Conservation (phyloP, 2,113 vertebrate genomes). For the Podilymbus podiceps region DNA sequence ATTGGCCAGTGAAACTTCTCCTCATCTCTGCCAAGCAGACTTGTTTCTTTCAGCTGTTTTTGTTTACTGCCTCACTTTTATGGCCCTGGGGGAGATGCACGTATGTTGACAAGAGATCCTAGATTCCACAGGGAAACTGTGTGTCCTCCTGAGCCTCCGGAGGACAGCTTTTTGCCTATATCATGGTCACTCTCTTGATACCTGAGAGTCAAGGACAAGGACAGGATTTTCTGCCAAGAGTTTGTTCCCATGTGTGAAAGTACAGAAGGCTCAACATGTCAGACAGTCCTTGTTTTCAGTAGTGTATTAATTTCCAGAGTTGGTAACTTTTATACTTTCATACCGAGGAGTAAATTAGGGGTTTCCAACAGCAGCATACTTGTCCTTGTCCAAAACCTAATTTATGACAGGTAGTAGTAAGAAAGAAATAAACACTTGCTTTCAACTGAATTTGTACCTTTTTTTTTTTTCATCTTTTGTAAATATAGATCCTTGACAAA, state of each 20-base stretch:
- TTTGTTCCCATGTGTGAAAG: background rate
- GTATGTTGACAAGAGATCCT: background rate
- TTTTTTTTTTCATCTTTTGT: background rate
- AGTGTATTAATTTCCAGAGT: background rate
- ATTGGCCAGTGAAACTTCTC: background rate
- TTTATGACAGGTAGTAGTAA: background rate
- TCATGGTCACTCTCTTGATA: background rate
- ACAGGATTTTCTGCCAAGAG: background rate
- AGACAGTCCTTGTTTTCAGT: background rate
- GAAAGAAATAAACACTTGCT: background rate
- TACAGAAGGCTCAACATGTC: background rate
- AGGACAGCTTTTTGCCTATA: background rate
- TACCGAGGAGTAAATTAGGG: background rate
- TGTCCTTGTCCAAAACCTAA: background rate
- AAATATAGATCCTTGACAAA: background rate
- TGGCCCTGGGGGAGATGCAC: background rate
- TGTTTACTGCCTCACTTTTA: background rate
- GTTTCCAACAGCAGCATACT: background rate
- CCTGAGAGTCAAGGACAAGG: background rate
- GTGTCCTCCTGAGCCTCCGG: accelerated
- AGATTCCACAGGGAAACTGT: background rate
- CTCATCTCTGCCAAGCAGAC: background rate
- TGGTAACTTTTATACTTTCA: background rate
- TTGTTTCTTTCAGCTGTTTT: constrained; percentile 16
- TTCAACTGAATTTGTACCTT: background rate